Evolutionary conservation across 2,797 vertebrate genomes (phyloP).

Genomic region (Pristis pectinata): DNA sequence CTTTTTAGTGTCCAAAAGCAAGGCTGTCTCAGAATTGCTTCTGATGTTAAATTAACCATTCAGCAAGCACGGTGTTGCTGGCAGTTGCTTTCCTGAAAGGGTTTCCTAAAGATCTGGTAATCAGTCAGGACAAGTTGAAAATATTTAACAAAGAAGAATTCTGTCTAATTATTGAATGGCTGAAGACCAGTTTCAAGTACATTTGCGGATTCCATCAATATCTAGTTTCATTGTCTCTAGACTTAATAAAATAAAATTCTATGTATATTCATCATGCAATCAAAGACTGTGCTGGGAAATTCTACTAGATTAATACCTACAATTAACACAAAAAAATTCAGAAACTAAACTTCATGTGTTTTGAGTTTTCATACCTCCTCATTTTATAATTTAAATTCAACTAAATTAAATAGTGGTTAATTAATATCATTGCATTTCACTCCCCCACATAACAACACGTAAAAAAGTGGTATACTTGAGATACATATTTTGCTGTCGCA

Average conservation of each 20-base stretch:
- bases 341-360: too few relatives aligned
- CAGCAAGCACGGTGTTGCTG: not conserved
- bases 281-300: not conserved
- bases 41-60: constrained; percentile 38
- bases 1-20: constrained; percentile 34
- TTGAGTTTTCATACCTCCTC: not conserved
- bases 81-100: not conserved
- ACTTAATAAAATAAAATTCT: not conserved
- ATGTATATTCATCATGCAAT: not conserved
- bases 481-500: not conserved
- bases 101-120: not conserved
- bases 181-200: not conserved
- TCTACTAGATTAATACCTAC: not conserved
- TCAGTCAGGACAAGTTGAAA: not conserved
- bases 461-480: not conserved
- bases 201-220: constrained; percentile 19
- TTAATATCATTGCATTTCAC: not conserved
- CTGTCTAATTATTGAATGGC: not conserved
- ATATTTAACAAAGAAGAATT: constrained; percentile 25
- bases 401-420: not conserved
- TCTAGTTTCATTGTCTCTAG: not conserved
- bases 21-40: constrained; percentile 34
- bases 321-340: too few relatives aligned
- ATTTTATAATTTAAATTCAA: constrained; percentile 24
- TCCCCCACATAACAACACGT: not conserved